Conservation (phyloP, 2,888 invertebrate genomes). For the Stenolophus ochropezus region DNA sequence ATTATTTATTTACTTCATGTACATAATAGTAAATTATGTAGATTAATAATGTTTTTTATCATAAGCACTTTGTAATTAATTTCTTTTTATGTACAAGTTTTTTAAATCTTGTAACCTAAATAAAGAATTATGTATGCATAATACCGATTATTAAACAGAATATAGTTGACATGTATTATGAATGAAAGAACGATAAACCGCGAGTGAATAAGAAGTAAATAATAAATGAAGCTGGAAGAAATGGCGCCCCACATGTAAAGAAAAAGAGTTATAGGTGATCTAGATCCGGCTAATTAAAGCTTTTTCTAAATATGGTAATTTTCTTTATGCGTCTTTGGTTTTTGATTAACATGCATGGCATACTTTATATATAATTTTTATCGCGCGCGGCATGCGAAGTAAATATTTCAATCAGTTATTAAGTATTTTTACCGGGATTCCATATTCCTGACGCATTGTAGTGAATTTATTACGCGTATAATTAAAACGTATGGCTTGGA, state of each 20-base stretch:
- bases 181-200: background rate
- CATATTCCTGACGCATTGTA: background rate
- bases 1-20: too few relatives aligned
- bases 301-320: background rate
- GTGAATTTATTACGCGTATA: background rate
- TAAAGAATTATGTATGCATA: too few relatives aligned
- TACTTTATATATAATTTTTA: background rate
- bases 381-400: background rate
- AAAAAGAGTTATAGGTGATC: background rate
- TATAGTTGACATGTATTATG: too few relatives aligned
- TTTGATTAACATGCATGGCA: background rate
- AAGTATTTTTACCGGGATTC: background rate
- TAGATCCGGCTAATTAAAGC: background rate
- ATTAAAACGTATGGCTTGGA: slow-evolving; percentile 40
- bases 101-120: too few relatives aligned
- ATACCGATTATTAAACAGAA: too few relatives aligned
- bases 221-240: background rate
- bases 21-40: too few relatives aligned
- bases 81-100: too few relatives aligned
- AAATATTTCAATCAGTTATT: background rate
- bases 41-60: too few relatives aligned
- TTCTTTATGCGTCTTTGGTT: background rate
- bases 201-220: background rate
- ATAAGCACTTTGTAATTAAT: too few relatives aligned
- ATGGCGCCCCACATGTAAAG: background rate